Conservation (phyloP, 2,797 vertebrate species). For the Neopelma chrysocephalum region DNA sequence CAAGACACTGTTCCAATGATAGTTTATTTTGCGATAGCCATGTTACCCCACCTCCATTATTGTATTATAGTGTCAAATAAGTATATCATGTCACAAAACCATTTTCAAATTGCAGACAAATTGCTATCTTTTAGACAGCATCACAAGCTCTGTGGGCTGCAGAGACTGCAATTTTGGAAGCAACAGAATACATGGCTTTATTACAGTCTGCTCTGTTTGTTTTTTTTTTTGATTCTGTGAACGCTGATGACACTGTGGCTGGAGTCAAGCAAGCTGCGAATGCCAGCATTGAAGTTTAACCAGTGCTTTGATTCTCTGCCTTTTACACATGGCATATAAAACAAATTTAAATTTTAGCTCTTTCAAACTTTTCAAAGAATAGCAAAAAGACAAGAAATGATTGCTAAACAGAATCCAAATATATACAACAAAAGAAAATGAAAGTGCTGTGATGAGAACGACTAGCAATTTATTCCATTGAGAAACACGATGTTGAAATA, state of each 20-base stretch:
- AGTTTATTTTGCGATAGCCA: slow-evolving; percentile 24
- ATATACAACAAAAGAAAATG: neutral
- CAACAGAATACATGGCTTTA: neutral
- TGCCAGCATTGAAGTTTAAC: neutral
- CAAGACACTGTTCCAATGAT: neutral
- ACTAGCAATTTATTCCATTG: neutral
- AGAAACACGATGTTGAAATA: neutral
- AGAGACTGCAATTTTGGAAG: neutral
- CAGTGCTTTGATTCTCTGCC: slow-evolving; percentile 10
- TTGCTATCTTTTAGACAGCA: slow-evolving; percentile 19
- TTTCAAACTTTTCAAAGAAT: slow-evolving; percentile 41
- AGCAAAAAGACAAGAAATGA: neutral
- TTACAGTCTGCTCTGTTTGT: neutral
- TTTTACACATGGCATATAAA: slow-evolving; percentile 26
- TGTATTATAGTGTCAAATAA: slow-evolving; percentile 56
- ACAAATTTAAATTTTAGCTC: neutral
- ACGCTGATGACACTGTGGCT: neutral
- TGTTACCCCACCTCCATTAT: neutral
- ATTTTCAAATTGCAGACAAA: slow-evolving; percentile 49
- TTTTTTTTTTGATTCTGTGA: neutral
- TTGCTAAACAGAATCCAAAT: slow-evolving; percentile 19
- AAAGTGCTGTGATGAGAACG: neutral
- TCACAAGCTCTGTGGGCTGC: neutral
- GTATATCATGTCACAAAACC: slow-evolving; percentile 26
- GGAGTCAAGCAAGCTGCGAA: slow-evolving; percentile 37